Evolutionary conservation across 2,113 vertebrate genomes (phyloP).

Genomic region (Thamnophis sirtalis): DNA sequence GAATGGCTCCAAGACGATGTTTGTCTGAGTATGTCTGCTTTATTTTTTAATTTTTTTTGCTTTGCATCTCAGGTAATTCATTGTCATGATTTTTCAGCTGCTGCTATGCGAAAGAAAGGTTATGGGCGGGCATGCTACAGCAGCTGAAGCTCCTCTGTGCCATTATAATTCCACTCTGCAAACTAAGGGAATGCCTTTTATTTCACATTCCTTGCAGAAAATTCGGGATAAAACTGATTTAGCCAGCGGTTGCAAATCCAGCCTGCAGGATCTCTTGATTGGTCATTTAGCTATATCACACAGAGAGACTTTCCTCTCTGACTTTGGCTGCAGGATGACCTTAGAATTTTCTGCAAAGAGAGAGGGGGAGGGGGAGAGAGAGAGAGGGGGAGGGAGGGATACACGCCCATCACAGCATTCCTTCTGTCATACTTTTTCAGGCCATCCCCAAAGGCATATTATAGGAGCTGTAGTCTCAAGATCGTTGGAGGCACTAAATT

Average conservation of each 20-base stretch:
- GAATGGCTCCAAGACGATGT: slow-evolving; percentile 29
- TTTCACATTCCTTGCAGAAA: neutral
- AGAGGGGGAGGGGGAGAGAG: neutral
- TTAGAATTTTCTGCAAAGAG: neutral
- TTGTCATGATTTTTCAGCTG: neutral
- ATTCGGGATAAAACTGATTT: neutral
- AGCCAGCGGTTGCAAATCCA: neutral
- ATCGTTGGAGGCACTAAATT: neutral
- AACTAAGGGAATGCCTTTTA: neutral
- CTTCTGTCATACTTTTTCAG: neutral
- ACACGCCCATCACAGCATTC: neutral
- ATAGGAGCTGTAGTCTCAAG: neutral
- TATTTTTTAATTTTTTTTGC: neutral
- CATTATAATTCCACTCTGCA: neutral
- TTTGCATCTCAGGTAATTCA: neutral
- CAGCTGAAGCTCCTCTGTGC: neutral
- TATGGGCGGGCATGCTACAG: neutral
- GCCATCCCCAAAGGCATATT: neutral
- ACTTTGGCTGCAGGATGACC: neutral
- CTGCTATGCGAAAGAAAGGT: neutral
- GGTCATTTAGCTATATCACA: neutral
- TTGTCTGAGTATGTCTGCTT: neutral
- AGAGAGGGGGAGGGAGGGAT: neutral
- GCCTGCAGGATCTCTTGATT: neutral
- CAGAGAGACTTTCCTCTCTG: neutral